Evolutionary conservation across 2,113 vertebrate genomes (phyloP).

Genomic region (Brienomyrus brachyistius): DNA sequence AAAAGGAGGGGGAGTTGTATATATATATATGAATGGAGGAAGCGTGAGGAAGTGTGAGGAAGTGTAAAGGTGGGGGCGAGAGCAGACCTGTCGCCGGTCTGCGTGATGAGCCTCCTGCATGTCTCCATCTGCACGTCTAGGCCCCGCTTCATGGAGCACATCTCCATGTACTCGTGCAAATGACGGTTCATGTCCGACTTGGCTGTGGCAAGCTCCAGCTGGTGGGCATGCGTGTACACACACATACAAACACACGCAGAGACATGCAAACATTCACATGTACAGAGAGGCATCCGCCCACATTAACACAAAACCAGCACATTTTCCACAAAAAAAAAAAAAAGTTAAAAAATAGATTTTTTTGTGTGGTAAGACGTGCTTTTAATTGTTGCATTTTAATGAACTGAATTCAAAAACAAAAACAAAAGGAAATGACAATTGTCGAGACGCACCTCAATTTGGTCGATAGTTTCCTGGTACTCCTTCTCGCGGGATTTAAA

Average conservation of each 20-base stretch:
- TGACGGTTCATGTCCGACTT: constrained; percentile 97
- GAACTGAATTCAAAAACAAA: background rate
- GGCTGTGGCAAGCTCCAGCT: constrained; percentile 91
- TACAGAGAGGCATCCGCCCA: background rate
- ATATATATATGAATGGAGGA: no score
- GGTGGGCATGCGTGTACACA: background rate
- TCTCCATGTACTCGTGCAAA: constrained; percentile 97
- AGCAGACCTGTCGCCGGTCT: constrained; percentile 54
- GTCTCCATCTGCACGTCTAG: constrained; percentile 98
- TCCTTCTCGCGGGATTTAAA: constrained; percentile 95
- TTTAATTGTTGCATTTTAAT: background rate
- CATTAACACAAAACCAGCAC: background rate
- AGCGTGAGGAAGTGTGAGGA: background rate
- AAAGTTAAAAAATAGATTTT: background rate
- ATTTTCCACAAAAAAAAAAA: background rate
- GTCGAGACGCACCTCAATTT: constrained; percentile 79
- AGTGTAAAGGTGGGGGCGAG: background rate
- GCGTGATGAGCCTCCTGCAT: constrained; percentile 86
- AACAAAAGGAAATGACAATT: background rate
- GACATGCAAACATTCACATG: background rate
- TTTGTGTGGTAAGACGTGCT: background rate
- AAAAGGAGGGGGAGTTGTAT: background rate
- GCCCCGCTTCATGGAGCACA: constrained; percentile 97
- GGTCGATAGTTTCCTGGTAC: constrained; percentile 95
- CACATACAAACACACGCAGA: background rate